Evolutionary conservation across 2,113 vertebrate species (phyloP), one percentile per base, ranked within the genome.

Genomic region (Sarotherodon lohbergeri): DNA sequence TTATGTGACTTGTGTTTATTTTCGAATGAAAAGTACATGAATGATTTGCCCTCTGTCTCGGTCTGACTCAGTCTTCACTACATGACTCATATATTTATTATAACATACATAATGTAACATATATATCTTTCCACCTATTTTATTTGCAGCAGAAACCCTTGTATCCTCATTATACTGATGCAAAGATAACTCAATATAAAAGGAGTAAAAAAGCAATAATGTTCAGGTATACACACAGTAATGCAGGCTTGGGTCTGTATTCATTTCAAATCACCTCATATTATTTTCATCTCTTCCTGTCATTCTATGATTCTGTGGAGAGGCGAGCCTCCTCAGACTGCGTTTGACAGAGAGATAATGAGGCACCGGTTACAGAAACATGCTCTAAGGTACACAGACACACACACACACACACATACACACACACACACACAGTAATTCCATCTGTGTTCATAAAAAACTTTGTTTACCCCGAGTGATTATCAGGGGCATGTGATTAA

Each of bases 221-320:
- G 36, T 73, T 73, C n/a, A 54, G 82, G 36, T 56, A 73, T 9
- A 46, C 6, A 84, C 54, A 78, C 39, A 52, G 32, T 8, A 12
- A 16, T 81, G 68, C 83, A 52, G 5, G 11, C 66, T 82, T 7
- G 19, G 39, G 56, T 66, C 63, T 63, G 41, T 73, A 56, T 85
- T 89, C 6, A 63, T 83, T 80, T 87, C 57, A 17, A 68, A 87
- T 87, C 14, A 84, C 39, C 80, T 87, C 56, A 73, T 79, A 80
- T 83, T 86, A 79, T 88, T 90, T 89, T 87, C 34, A 81, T 89
- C 81, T 86, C 46, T 80, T 84, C 34, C 66, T 78, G 85, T 92
- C 87, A 79, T 54, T 80, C 11, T 39, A 16, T 55, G 55, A 86
- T 55, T 22, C 41, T 71, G 68, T 71, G 17, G 81, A 82, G 22